Evolutionary conservation across 2,113 vertebrate genomes (phyloP), one percentile per base, ranked within the genome.

Genomic region (Corapipo altera): DNA sequence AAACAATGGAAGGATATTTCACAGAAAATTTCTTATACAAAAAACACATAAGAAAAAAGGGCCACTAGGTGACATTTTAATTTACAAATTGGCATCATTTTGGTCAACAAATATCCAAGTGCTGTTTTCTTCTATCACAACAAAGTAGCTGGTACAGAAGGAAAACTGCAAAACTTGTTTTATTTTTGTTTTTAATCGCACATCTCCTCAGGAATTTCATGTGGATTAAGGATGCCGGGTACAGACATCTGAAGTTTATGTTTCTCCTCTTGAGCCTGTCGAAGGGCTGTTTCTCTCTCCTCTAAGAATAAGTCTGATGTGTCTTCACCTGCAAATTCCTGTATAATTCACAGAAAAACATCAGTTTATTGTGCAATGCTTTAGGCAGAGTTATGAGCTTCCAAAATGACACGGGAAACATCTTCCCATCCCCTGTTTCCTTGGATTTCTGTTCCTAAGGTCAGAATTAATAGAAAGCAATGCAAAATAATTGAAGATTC

Each of bases 171-270:
- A 93, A 96, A 98, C 97, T 98, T 96, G 96, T 93, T 98, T 97
- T 93, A 92, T 93, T 88, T 97, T 96, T 85, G 46, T 74, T 92
- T 95, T 96, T 98, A 99, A 98, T 99, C 99, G 58, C 99, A 99
- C 99, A 99, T 99, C 97, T 99, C 99, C 98, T 99, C 99, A 8
- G 99, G 99, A 98, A 99, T 98, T 98, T 99, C 99, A 95, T 99
- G 99, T 96, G 99, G 99, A 98, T 99, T 99, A 93, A 99, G 98
- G 97, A 99, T 99, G 95, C 99, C 99, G 66, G 99, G 99, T 92
- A 99, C 99, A 55, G 99, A 99, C 98, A 99, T 98, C 96, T 99
- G 99, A 92, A 99, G 98, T 98, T 99, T 99, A 98, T 99, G 99
- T 91, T 99, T 99, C 97, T 99, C 99, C 97, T 99, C 99, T 96